Percentiles rank a stretch among this genome's conserved stretches.
phyloP scores from a whole-genome alignment of 23 tunicate species.

The Styela plicata region DNA sequence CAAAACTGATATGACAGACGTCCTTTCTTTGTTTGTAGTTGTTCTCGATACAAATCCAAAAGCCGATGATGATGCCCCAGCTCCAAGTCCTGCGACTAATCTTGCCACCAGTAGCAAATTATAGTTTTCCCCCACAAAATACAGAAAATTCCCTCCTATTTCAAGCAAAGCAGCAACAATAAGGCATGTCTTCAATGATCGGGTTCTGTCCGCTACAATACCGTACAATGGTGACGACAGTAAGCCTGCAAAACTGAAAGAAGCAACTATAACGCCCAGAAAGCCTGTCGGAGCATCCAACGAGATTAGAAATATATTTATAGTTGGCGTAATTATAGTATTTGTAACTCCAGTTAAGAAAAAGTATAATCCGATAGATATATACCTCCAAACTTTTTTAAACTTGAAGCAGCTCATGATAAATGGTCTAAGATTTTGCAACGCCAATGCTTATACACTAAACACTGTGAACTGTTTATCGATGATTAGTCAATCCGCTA shows the following conservation, averaged over 20 bases:
- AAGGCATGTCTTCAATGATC: slow-evolving; percentile 46
- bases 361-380: slow-evolving; percentile 7
- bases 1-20: slow-evolving; percentile 57
- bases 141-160: slow-evolving; percentile 83
- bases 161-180: slow-evolving; percentile 60
- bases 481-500: too few species aligned
- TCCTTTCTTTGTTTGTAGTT: slow-evolving; percentile 57
- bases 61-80: slow-evolving; percentile 67
- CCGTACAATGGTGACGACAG: slow-evolving; percentile 83
- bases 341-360: slow-evolving; percentile 3
- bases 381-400: too few species aligned
- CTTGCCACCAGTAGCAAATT: slow-evolving; percentile 55
- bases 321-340: slow-evolving; percentile 72
- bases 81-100: slow-evolving; percentile 74
- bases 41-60: slow-evolving; percentile 68
- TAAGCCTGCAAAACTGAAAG: slow-evolving; percentile 77
- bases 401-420: too few species aligned
- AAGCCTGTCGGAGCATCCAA: slow-evolving; percentile 41
- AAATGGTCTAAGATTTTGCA: too few species aligned
- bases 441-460: too few species aligned
- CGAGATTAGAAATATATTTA: slow-evolving; percentile 39
- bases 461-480: too few species aligned
- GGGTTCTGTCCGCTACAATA: slow-evolving; percentile 39
- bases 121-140: slow-evolving; percentile 37
- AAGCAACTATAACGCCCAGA: slow-evolving; percentile 64